A percentile compares a stretch with the other conserved stretches of the same genome.
Conservation (phyloP, 2,888 invertebrate species). For the Notocelia uddmanniana region DNA sequence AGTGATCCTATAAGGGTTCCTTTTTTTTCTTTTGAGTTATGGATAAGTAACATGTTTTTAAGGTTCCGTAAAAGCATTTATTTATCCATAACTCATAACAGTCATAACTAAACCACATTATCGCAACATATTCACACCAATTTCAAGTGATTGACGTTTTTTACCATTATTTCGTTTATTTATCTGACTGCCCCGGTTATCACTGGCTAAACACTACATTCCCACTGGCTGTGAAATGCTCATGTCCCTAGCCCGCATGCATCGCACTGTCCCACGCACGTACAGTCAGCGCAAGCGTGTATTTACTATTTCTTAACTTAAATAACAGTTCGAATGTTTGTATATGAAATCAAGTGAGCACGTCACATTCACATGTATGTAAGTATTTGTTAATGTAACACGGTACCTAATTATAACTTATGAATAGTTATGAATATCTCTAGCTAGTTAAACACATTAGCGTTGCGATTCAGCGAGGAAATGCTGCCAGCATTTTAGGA, state of each 20-base stretch:
- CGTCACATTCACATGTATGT: neutral
- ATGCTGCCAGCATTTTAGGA: too few species aligned
- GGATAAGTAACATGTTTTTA: too few species aligned
- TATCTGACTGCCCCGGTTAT: neutral
- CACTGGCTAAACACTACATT: slow-evolving; percentile 3
- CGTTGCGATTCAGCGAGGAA: too few species aligned
- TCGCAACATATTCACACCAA: neutral
- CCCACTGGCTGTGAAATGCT: slow-evolving; percentile 19
- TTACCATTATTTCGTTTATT: neutral
- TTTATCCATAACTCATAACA: too few species aligned
- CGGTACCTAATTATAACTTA: too few species aligned
- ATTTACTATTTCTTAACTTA: neutral
- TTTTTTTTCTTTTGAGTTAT: too few species aligned
- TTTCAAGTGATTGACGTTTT: neutral
- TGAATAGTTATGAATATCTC: too few species aligned
- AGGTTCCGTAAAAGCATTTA: too few species aligned
- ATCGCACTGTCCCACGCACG: slow-evolving; percentile 23
- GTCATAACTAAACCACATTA: too few species aligned
- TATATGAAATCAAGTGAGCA: neutral
- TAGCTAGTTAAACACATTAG: too few species aligned
- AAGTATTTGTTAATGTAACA: neutral
- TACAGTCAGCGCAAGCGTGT: slow-evolving; percentile 5
- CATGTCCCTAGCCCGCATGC: slow-evolving; percentile 10
- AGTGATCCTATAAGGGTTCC: too few species aligned
- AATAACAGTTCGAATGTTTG: neutral